Evolutionary conservation across 2,797 vertebrate genomes (phyloP).

Genomic region (Cichlasoma orientale): DNA sequence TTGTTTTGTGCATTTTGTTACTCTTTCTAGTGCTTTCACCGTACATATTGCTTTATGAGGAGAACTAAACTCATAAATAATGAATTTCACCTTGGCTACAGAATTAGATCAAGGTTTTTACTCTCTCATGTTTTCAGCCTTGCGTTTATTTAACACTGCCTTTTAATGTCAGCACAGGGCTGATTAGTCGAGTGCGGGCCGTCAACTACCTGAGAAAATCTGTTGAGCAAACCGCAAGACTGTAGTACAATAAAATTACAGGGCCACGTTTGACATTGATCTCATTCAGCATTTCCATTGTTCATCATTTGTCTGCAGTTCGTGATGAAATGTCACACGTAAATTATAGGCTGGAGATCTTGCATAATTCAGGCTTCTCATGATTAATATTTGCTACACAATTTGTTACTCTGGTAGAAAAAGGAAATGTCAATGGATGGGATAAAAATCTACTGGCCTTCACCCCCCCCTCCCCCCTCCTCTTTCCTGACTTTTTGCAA

Average conservation of each 20-base stretch:
- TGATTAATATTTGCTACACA: conserved; percentile 36
- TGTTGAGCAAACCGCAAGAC: conserved; percentile 16
- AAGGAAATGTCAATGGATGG: conserved; percentile 25
- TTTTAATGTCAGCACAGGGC: background rate
- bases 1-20: background rate
- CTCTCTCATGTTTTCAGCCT: conserved; percentile 15
- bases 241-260: conserved; percentile 11
- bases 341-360: conserved; percentile 24
- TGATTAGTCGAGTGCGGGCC: background rate
- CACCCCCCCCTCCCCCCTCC: background rate
- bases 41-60: background rate
- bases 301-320: conserved; percentile 23
- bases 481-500: conserved; percentile 23
- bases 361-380: conserved; percentile 22
- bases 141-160: background rate
- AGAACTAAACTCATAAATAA: no score
- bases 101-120: conserved; percentile 16
- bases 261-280: conserved; percentile 8
- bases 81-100: background rate
- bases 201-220: conserved; percentile 2
- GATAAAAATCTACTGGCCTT: conserved; percentile 10
- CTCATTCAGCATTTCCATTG: conserved; percentile 4
- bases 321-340: conserved; percentile 41
- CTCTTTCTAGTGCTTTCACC: background rate
- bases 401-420: conserved; percentile 24